These are phyloP conservation scores for Limanda limanda DNA, from an alignment of 2,113 vertebrate species.

Conservation along the genomic window DNA sequence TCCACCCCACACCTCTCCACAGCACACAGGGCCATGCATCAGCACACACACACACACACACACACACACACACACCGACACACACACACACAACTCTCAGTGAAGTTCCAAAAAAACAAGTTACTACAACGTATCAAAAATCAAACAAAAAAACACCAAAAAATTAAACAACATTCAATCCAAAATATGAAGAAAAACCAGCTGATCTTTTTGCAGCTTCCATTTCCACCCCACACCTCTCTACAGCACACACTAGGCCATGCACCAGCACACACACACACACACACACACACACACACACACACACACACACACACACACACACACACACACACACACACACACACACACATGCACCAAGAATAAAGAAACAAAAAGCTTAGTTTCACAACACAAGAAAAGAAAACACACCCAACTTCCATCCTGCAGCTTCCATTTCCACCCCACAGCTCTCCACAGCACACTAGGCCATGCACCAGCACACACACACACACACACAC, in stretches of 20 bases:
- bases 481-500: conserved; percentile 6
- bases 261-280: conserved; percentile 20
- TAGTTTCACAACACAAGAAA: neutral
- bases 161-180: too few relatives aligned
- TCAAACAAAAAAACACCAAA: too few relatives aligned
- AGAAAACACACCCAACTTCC: neutral
- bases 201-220: too few relatives aligned
- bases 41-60: conserved; percentile 13
- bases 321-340: conserved; percentile 18
- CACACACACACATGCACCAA: neutral
- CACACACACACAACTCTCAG: conserved; percentile 29
- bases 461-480: conserved; percentile 43
- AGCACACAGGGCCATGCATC: conserved; percentile 38
- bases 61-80: conserved; percentile 19
- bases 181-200: too few relatives aligned
- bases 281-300: conserved; percentile 11
- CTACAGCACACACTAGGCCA: too few relatives aligned
- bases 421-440: neutral
- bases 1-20: neutral
- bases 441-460: conserved; percentile 18
- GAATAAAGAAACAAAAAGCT: neutral
- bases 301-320: conserved; percentile 12
- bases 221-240: too few relatives aligned
- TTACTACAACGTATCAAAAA: too few relatives aligned
- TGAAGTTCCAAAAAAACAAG: too few relatives aligned